Evolutionary conservation across 2,888 invertebrate genomes (phyloP).

Genomic region (Bimastos eiseni): DNA sequence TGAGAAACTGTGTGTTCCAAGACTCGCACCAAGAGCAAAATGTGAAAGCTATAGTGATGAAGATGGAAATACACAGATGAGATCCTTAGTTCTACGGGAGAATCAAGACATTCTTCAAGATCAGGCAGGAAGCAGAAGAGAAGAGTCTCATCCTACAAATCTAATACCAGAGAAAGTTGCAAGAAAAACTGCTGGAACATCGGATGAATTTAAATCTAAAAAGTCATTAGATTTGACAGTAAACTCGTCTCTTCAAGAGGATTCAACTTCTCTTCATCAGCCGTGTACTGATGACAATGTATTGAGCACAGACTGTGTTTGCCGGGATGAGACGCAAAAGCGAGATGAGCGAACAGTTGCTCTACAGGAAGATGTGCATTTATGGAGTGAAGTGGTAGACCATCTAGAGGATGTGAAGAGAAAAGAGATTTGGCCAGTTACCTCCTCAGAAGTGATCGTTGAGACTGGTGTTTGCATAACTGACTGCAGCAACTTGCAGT

Average conservation of each 20-base stretch:
- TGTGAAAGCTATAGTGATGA: neutral
- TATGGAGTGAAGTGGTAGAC: neutral
- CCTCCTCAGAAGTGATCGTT: neutral
- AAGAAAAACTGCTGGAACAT: no score
- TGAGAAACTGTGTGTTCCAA: neutral
- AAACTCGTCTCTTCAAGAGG: no score
- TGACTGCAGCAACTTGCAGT: neutral
- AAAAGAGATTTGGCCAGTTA: neutral
- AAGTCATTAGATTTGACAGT: no score
- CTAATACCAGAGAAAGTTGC: neutral
- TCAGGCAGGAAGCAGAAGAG: neutral
- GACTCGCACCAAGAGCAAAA: slow-evolving; percentile 4
- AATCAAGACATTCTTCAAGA: neutral
- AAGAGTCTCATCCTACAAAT: neutral
- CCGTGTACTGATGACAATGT: no score
- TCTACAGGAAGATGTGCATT: neutral
- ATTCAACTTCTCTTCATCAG: no score
- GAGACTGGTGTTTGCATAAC: neutral
- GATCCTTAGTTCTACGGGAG: neutral
- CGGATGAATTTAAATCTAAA: no score
- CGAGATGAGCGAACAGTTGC: neutral
- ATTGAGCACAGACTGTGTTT: no score
- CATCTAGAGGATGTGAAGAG: neutral
- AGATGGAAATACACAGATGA: neutral
- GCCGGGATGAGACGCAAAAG: neutral